Base-by-base conservation (phyloP, 2,113 vertebrate genomes). In the Ageneiosus marmoratus region DNA sequence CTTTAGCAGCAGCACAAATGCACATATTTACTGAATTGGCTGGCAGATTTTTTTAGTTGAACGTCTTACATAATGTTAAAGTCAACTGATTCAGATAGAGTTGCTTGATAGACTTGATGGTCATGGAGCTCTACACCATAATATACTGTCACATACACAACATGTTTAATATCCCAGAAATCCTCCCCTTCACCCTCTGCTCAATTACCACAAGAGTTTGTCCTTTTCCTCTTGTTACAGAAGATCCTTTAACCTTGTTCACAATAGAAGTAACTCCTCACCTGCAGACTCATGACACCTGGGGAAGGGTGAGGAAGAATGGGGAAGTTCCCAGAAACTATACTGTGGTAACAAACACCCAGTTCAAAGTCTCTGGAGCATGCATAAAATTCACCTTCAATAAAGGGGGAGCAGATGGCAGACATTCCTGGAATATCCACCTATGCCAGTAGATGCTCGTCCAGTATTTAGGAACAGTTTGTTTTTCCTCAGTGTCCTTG, bases 401-500 rank as follows among this genome's bases (percentile, higher is more conserved):
- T 90, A 84, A 85, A 87, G 87, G 84, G 84, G 77, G 73, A 75
- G 89, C 88, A 91, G 92, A 93, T 83, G 0, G 81, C 87, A 93
- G 90, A 93, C 93, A 93, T 94, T 93, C 91, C 89, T 89, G 48
- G 58, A 87, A 92, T 93, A 92, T 91, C 81, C 81, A 76, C 58
- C 32, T 46, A 51, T 87, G 75, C 69, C 78, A 82, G 65, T 46
- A 41, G 74, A 86, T 84, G 83, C 76, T 86, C 53, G 77, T 80
- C 60, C 69, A 63, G 87, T 83, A 56, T 87, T 86, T 75, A 87
- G 86, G 85, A 62, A 80, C 76, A 60, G 32, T 62, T 20, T 88
- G 84, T 81, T 73, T 80, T 88, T 87, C 27, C 67, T 76, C 74
- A 9, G 84, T 82, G 62, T 80, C 41, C 80, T 83, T 44, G 76